Conservation (phyloP, 1,140 invertebrate genomes). For the Meteorus sp. region DNA sequence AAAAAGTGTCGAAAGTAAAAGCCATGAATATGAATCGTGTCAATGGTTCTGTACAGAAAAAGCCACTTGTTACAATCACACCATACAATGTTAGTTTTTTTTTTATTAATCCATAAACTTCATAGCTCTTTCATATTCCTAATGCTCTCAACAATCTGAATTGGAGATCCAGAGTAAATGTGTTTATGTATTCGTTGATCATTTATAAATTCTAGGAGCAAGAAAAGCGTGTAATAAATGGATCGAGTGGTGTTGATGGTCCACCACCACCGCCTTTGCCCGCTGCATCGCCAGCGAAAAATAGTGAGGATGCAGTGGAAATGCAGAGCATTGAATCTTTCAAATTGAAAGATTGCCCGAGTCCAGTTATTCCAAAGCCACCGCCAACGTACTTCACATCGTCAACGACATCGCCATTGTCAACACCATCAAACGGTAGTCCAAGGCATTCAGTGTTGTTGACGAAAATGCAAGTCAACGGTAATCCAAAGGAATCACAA, state of each 20-base stretch:
- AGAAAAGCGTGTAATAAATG: constrained; percentile 38
- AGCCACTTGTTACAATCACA: constrained; percentile 42
- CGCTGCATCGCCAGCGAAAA: constrained; percentile 43
- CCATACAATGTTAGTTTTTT: constrained; percentile 45
- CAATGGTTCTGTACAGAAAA: constrained; percentile 23
- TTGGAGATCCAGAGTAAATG: no score
- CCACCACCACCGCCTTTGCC: constrained; percentile 42
- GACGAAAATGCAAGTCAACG: constrained; percentile 14
- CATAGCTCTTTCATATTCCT: no score
- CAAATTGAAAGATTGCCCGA: constrained; percentile 65
- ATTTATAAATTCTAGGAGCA: constrained; percentile 39
- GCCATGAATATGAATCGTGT: constrained; percentile 20
- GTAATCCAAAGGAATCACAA: constrained; percentile 11
- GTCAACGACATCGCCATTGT: constrained; percentile 24
- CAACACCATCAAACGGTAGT: constrained; percentile 33
- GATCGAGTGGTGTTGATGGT: constrained; percentile 28
- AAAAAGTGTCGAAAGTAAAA: no score
- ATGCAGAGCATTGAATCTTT: constrained; percentile 75
- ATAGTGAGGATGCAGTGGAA: constrained; percentile 62
- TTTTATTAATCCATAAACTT: no score
- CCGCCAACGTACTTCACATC: constrained; percentile 67
- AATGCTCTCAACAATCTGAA: no score
- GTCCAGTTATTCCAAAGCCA: constrained; percentile 63
- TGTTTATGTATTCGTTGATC: not conserved
- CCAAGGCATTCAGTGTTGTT: constrained; percentile 27